A percentile compares a stretch with the other conserved stretches of the same genome.
Evolutionary conservation across 2,113 vertebrate species (phyloP).

Genomic region (Myiopsitta monachus): DNA sequence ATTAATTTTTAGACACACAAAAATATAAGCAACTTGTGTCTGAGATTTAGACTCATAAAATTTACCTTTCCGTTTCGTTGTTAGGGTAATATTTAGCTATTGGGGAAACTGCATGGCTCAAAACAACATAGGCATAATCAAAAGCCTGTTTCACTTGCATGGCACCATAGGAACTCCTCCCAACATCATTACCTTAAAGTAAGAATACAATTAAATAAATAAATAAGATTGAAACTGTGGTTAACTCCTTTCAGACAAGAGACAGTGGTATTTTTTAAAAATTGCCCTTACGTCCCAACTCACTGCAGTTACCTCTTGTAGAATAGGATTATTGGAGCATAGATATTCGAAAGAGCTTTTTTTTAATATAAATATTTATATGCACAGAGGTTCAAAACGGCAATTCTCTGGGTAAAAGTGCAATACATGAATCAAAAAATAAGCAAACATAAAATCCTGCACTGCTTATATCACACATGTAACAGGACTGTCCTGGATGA

Average conservation of each 20-base stretch:
- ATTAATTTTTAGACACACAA: neutral
- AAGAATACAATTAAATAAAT: conserved; percentile 7
- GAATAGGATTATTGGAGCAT: too few relatives aligned
- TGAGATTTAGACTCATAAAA: too few relatives aligned
- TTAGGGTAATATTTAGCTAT: conserved; percentile 88
- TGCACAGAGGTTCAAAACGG: too few relatives aligned
- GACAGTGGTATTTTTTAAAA: neutral
- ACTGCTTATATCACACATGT: neutral
- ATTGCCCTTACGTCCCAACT: too few relatives aligned
- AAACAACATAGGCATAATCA: conserved; percentile 94
- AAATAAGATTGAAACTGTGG: neutral
- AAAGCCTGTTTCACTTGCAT: conserved; percentile 99
- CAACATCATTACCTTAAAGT: conserved; percentile 91
- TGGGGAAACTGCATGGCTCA: conserved; percentile 93
- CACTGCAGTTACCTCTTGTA: too few relatives aligned
- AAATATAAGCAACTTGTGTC: neutral
- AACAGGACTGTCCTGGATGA: neutral
- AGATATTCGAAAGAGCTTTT: too few relatives aligned
- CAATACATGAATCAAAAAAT: too few relatives aligned
- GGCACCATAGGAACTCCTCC: conserved; percentile 97
- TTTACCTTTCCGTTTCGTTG: too few relatives aligned
- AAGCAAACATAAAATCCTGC: too few relatives aligned
- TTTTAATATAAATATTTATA: too few relatives aligned
- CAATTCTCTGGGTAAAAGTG: too few relatives aligned
- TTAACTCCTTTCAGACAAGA: neutral